These are phyloP conservation scores for Rhea americana DNA, from an alignment of 2,113 vertebrate species.

Conservation along the genomic window DNA sequence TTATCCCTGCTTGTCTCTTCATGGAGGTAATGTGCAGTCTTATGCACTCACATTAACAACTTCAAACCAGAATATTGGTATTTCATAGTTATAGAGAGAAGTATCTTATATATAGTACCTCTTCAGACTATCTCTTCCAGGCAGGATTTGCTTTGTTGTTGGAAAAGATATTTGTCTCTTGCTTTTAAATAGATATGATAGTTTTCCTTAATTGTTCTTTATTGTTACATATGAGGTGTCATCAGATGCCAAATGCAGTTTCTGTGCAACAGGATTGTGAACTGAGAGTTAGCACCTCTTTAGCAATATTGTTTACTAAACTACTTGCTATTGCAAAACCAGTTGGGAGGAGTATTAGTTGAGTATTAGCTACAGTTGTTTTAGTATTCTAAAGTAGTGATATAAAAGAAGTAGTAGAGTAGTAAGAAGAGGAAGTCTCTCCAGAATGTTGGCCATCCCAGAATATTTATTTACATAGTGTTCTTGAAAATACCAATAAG, in stretches of 20 bases:
- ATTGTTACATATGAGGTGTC: not conserved
- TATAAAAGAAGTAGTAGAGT: not conserved
- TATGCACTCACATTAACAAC: not conserved
- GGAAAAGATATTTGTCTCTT: not conserved
- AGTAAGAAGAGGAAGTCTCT: not conserved
- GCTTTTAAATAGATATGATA: not conserved
- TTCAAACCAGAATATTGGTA: not conserved
- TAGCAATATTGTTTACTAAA: not conserved
- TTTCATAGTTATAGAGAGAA: not conserved
- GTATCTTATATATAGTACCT: not conserved
- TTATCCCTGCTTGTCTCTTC: conserved; percentile 97
- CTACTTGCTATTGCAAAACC: not conserved
- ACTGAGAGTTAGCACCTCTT: not conserved
- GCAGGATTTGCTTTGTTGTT: not conserved
- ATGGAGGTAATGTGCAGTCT: conserved; percentile 86
- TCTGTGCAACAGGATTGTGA: not conserved
- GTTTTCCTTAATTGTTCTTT: not conserved
- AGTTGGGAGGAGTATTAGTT: not conserved
- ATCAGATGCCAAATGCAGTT: not conserved
- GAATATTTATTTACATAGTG: not conserved
- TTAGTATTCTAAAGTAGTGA: not conserved
- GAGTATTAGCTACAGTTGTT: not conserved
- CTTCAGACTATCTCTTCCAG: not conserved
- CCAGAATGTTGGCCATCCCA: not conserved
- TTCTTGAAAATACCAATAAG: not conserved